Conservation (phyloP, 2,797 vertebrate species). For the Scolopax rusticola region DNA sequence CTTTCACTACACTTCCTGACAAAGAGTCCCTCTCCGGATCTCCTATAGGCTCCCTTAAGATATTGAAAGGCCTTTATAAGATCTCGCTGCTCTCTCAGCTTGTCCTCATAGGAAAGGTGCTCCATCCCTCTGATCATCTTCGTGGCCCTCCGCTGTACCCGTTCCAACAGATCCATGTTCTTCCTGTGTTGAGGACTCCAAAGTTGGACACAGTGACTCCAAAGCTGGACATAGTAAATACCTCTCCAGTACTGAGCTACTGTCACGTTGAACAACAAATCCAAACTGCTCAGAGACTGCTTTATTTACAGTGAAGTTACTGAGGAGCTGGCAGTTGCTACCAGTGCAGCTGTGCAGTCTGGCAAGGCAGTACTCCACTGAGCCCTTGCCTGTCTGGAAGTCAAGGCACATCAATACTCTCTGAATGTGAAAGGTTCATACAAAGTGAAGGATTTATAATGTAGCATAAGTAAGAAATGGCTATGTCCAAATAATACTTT, state of each 20-base stretch:
- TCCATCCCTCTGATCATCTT: too few relatives aligned
- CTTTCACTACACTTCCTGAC: too few relatives aligned
- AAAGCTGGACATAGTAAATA: not conserved
- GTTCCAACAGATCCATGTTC: too few relatives aligned
- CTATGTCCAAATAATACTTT: not conserved
- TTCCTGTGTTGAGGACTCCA: too few relatives aligned
- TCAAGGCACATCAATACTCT: slow-evolving; percentile 14
- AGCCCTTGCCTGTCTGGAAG: not conserved
- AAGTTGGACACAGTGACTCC: too few relatives aligned
- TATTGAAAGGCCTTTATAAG: too few relatives aligned
- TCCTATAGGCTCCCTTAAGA: too few relatives aligned
- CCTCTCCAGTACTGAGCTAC: not conserved
- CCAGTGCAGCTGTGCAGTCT: slow-evolving; percentile 28
- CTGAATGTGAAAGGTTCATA: not conserved
- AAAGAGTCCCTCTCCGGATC: too few relatives aligned
- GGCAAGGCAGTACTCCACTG: not conserved
- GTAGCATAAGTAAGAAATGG: not conserved
- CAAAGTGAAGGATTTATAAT: not conserved
- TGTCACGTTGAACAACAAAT: not conserved
- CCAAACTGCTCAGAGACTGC: slow-evolving; percentile 11
- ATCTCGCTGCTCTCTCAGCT: too few relatives aligned
- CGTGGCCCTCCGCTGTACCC: too few relatives aligned
- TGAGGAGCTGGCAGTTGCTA: not conserved
- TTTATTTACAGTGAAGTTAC: slow-evolving; percentile 14
- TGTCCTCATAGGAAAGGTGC: too few relatives aligned